phyloP scores from a whole-genome alignment of 2,113 vertebrate genomes.

The Leucoraja erinaceus region DNA sequence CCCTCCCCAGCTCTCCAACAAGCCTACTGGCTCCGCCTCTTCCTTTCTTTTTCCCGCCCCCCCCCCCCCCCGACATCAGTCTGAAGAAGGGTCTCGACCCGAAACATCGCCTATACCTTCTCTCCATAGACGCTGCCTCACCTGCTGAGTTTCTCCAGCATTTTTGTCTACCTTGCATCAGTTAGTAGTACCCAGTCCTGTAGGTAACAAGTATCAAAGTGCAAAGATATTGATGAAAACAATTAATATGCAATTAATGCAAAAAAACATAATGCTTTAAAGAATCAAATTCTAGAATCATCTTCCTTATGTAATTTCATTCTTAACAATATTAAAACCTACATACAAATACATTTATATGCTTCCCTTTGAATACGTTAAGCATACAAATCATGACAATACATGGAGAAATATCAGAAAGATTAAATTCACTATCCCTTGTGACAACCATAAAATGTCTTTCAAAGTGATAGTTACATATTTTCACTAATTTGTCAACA shows the following conservation, averaged over 20 bases:
- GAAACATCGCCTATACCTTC: no score
- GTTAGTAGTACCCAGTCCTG: not conserved
- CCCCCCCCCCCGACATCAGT: no score
- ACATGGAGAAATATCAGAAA: not conserved
- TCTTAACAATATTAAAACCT: not conserved
- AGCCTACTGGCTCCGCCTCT: no score
- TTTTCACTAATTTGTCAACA: not conserved
- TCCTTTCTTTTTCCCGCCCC: no score
- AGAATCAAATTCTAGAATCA: not conserved
- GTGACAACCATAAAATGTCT: not conserved
- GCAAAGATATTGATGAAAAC: not conserved
- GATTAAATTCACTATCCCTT: not conserved
- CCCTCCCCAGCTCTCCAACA: no score
- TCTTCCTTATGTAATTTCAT: not conserved
- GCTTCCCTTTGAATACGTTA: not conserved
- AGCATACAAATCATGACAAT: not conserved
- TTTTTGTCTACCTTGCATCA: not conserved
- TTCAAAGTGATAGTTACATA: not conserved
- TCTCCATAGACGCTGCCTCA: no score
- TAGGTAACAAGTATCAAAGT: not conserved
- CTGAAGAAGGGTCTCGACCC: no score
- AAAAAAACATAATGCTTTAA: not conserved
- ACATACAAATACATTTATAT: not conserved
- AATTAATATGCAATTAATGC: no score
- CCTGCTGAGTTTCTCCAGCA: no score